Base-by-base conservation (phyloP, 2,113 vertebrate genomes). In the Sphyrna mokarran region DNA sequence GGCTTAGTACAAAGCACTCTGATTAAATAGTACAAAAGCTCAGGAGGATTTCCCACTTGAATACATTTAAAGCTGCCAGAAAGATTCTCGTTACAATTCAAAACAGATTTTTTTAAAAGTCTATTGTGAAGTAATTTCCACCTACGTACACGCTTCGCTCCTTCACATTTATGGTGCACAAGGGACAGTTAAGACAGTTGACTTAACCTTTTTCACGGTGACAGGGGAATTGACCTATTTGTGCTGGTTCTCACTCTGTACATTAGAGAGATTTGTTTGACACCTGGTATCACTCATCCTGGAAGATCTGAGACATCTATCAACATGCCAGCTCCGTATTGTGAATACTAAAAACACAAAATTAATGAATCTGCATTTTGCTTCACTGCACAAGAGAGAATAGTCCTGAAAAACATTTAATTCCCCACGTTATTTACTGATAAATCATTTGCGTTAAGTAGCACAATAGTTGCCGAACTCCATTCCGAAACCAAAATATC, bases 71-170 rank as follows among this genome's bases (percentile, higher is more conserved):
- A n/a, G 87, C 87, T 63, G 58, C 26, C 26, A 33, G 87, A 33
- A 91, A n/a, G 13, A 63, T 33, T 91, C 87, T 91, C 58, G 16
- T 91, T 63, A 63, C 87, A 63, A 91, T 91, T 91, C 87, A 63
- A 63, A 91, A 61, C 87, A 91, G 54, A 91, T n/a, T n/a, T 61
- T 61, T 61, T 61, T n/a, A 8, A 83, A 90, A 61, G 87, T 91
- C 87, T 63, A 63, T n/a, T n/a, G 87, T 91, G 54, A 61, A 91
- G 87, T n/a, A 63, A 91, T 91, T 91, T 63, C 87, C 48, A 91
- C 87, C 5, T 63, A 63, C 58, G n/a, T n/a, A n/a, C 87, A 63
- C 0, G 54, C 87, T 63, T n/a, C 58, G 33, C 87, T 61, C 58
- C 14, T 90, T 63, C 54, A 63, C 29, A n/a, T 63, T 91, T 33